phyloP scores from a whole-genome alignment of 2,113 vertebrate species.

The Apteryx owenii region DNA sequence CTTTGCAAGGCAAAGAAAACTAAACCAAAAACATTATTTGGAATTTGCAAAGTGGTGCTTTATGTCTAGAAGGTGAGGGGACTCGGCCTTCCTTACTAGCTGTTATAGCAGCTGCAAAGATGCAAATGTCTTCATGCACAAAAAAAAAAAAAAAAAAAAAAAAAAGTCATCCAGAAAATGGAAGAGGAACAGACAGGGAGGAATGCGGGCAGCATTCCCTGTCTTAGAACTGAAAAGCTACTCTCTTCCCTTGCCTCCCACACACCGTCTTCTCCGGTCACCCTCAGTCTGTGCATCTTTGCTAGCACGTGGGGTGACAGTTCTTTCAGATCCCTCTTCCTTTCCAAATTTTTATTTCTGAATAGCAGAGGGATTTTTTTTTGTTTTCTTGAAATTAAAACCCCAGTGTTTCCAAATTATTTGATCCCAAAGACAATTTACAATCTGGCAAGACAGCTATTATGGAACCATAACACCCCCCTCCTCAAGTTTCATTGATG shows the following conservation, averaged over 20 bases:
- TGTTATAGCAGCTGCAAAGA: background rate
- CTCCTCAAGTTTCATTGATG: background rate
- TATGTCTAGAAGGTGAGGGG: background rate
- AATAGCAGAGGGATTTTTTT: background rate
- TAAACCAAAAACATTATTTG: background rate
- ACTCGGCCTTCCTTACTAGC: background rate
- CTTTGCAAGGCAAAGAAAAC: background rate
- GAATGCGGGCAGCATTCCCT: background rate
- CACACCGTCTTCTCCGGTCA: background rate
- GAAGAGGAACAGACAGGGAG: conserved; percentile 33
- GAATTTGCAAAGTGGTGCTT: background rate
- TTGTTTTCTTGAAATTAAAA: background rate
- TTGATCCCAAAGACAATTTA: background rate
- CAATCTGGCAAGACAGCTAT: background rate
- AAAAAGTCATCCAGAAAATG: background rate
- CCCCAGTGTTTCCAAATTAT: background rate
- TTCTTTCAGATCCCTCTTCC: background rate
- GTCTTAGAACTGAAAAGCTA: background rate
- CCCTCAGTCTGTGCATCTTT: background rate
- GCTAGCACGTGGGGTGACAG: accelerated
- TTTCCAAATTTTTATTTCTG: background rate
- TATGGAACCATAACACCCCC: background rate
- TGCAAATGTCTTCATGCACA: background rate
- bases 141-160: background rate
- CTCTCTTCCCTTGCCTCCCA: background rate